Evolutionary conservation across 2,888 invertebrate species (phyloP).

Genomic region (Chorisops tibialis): DNA sequence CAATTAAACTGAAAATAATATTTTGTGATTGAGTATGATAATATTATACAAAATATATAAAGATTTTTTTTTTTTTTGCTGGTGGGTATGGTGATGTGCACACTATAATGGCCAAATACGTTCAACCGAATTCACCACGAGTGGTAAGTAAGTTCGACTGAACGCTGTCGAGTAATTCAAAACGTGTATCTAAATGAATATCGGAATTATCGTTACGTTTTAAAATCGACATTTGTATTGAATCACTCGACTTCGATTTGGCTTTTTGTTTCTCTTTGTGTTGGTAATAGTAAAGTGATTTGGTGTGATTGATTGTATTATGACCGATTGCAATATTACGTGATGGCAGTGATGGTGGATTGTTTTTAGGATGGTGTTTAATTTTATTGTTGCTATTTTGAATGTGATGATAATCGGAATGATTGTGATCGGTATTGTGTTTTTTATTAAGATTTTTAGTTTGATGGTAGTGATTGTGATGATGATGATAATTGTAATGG

Average conservation of each 20-base stretch:
- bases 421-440: slow-evolving; percentile 34
- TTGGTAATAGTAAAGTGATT: slow-evolving; percentile 14
- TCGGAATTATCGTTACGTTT: neutral
- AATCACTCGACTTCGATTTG: slow-evolving; percentile 26
- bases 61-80: no score
- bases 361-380: slow-evolving; percentile 37
- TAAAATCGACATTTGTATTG: slow-evolving; percentile 16
- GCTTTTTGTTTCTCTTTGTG: slow-evolving; percentile 8
- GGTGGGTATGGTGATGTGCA: no score
- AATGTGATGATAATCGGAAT: slow-evolving; percentile 39
- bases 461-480: slow-evolving; percentile 36
- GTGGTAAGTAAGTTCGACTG: neutral
- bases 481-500: slow-evolving; percentile 36
- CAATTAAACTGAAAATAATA: no score
- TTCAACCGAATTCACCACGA: no score
- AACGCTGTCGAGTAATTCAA: neutral
- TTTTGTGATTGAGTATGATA: no score
- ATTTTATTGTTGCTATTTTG: slow-evolving; percentile 29
- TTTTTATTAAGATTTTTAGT: slow-evolving; percentile 37
- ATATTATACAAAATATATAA: no score
- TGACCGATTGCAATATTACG: slow-evolving; percentile 38
- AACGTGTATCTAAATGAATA: neutral
- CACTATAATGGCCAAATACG: no score
- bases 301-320: slow-evolving; percentile 26
- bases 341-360: slow-evolving; percentile 35